A percentile compares a stretch with the other conserved stretches of the same genome.
Evolutionary conservation across 2,797 vertebrate genomes (phyloP).

Genomic region (Anguilla pacifica): DNA sequence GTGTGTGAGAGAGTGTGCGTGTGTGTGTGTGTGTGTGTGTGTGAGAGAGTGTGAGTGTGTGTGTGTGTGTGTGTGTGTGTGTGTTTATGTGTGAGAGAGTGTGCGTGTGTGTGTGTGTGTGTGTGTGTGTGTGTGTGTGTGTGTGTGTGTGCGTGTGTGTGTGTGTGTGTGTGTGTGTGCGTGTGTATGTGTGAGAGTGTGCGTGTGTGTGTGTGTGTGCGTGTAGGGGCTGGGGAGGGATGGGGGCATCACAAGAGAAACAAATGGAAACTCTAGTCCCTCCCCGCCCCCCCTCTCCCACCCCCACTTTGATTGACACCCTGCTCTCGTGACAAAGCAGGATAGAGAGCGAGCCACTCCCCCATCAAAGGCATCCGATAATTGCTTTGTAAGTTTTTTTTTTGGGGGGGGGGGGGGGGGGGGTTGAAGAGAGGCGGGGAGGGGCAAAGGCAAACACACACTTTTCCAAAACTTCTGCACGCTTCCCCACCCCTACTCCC

Average conservation of each 20-base stretch:
- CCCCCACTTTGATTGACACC: constrained; percentile 43
- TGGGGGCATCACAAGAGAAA: constrained; percentile 49
- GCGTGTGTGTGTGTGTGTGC: constrained; percentile 4
- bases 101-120: too few species aligned
- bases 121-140: constrained; percentile 22
- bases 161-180: constrained; percentile 27
- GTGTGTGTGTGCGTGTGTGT: constrained; percentile 18
- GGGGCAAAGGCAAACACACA: neutral
- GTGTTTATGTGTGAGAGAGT: neutral
- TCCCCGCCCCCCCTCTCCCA: constrained; percentile 36
- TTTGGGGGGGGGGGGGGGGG: constrained; percentile 30
- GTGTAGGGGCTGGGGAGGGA: constrained; percentile 43
- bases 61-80: neutral
- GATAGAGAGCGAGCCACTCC: constrained; percentile 50
- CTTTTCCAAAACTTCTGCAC: constrained; percentile 38
- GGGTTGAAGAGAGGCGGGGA: neutral
- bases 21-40: constrained; percentile 25
- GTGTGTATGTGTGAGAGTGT: constrained; percentile 30
- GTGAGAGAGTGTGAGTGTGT: neutral
- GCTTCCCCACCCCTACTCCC: too few species aligned
- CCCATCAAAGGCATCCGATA: constrained; percentile 56
- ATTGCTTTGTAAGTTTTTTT: constrained; percentile 54
- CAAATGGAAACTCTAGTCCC: constrained; percentile 63
- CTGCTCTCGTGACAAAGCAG: constrained; percentile 50
- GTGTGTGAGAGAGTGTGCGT: too few species aligned